Base-by-base conservation (phyloP, 2,113 vertebrate genomes). In the Gopherus flavomarginatus region DNA sequence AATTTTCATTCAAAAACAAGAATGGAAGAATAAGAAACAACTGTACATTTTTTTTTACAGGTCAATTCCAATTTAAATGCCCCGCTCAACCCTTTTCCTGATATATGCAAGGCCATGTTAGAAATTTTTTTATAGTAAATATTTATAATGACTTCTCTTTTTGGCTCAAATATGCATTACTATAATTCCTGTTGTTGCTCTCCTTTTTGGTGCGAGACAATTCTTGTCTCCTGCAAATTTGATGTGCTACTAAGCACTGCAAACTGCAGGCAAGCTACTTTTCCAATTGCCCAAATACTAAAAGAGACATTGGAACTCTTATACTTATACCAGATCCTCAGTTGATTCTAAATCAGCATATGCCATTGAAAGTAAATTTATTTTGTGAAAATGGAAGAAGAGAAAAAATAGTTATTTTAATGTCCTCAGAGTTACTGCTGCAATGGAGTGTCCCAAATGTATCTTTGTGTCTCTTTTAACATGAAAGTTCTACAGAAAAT, bases 401-500 rank as follows among this genome's bases (percentile, higher is more conserved):
- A 42, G 8, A 16, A 44, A 94, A 85, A 38, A 89, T 14, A 78
- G 12, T 75, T 81, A 3, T 0, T 8, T 91, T 90, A 82, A 91
- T 81, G 69, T 16, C n/a, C 78, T 91, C 85, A 86, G 47, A 89
- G 52, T 88, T 94, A 88, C 90, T 13, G 31, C 69, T 90, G 53
- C 75, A 90, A 87, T 90, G 91, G 86, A 85, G n/a, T 78, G 56
- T 87, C 0, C 0, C 56, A 81, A 0, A 0, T 81, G 17, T 92
- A 62, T 94, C 72, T 75, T 79, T 93, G 50, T 59, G 54, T 77
- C 92, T 84, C 65, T 88, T 88, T 91, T 93, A 85, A 80, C 22
- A 89, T 88, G 79, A 95, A 91, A 49, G 88, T 83, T 97, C 94
- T 19, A 5, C 80, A 84, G 92, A 94, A 96, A 93, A 96, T 96